These are phyloP conservation scores for Neosilurus hyrtlii DNA, from an alignment of 2,797 vertebrate genomes.

Conservation along the genomic window DNA sequence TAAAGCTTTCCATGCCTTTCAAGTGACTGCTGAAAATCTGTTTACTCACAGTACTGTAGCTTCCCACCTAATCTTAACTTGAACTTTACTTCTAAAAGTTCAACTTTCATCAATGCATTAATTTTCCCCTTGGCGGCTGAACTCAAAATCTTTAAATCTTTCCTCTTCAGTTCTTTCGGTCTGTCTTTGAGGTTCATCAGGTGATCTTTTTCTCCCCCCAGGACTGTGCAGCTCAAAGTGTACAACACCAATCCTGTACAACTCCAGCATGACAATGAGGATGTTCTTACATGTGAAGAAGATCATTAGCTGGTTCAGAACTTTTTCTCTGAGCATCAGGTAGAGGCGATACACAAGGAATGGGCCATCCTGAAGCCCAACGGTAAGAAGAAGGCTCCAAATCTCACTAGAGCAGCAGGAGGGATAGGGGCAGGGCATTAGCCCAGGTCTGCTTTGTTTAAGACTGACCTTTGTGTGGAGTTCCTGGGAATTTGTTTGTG, in stretches of 20 bases:
- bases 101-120: not conserved
- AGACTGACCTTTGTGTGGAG: slow-evolving; percentile 1
- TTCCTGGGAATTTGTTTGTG: slow-evolving; percentile 65
- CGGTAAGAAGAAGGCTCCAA: slow-evolving; percentile 73
- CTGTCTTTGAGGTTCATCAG: slow-evolving; percentile 21
- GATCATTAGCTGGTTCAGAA: slow-evolving; percentile 76
- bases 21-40: not conserved
- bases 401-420: slow-evolving; percentile 71
- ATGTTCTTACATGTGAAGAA: slow-evolving; percentile 81
- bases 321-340: slow-evolving; percentile 69
- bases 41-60: not conserved
- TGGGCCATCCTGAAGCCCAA: slow-evolving; percentile 74
- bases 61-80: not conserved
- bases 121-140: slow-evolving; percentile 54
- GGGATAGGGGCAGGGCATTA: not conserved
- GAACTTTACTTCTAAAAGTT: not conserved
- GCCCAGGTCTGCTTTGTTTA: not conserved
- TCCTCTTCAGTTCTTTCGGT: slow-evolving; percentile 27
- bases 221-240: slow-evolving; percentile 59
- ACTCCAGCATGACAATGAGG: slow-evolving; percentile 72
- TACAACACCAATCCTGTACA: slow-evolving; percentile 74
- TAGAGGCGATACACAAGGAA: slow-evolving; percentile 76
- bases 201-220: not conserved
- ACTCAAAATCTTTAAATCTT: slow-evolving; percentile 35
- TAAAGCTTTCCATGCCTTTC: not conserved